Conservation (phyloP, 2,113 vertebrate species). For the Melanocharis versteri region DNA sequence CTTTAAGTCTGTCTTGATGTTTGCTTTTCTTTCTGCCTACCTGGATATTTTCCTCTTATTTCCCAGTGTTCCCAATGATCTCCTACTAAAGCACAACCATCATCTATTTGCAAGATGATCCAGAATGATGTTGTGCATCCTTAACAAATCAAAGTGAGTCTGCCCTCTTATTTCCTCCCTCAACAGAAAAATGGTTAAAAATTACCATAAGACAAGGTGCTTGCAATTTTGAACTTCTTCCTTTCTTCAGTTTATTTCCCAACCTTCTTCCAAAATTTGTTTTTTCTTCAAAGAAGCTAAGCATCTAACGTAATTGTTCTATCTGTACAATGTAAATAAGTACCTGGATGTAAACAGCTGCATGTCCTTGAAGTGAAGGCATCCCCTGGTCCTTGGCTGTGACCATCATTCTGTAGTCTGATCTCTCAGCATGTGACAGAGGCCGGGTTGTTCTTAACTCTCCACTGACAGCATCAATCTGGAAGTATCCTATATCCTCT, state of each 20-base stretch:
- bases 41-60: background rate
- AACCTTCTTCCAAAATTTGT: background rate
- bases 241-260: background rate
- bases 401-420: conserved; percentile 76
- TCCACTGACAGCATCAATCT: conserved; percentile 81
- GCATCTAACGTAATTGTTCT: background rate
- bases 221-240: background rate
- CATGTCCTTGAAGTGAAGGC: conserved; percentile 73
- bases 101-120: background rate
- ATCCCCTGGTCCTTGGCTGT: conserved; percentile 81
- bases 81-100: background rate
- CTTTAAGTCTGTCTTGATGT: background rate
- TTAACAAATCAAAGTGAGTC: background rate
- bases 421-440: conserved; percentile 64
- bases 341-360: conserved; percentile 84
- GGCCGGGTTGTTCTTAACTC: conserved; percentile 78
- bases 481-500: conserved; percentile 73
- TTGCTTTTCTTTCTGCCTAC: background rate
- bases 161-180: background rate
- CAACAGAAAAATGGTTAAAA: background rate
- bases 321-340: background rate
- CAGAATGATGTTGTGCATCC: background rate
- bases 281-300: background rate
- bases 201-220: background rate
- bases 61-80: background rate